Evolutionary conservation across 30 jellyfish, hydroid and myxozoan genomes (phyloP), one percentile per base, ranked within the genome.

Genomic region (Aurelia aurita complex sp. Pacific): DNA sequence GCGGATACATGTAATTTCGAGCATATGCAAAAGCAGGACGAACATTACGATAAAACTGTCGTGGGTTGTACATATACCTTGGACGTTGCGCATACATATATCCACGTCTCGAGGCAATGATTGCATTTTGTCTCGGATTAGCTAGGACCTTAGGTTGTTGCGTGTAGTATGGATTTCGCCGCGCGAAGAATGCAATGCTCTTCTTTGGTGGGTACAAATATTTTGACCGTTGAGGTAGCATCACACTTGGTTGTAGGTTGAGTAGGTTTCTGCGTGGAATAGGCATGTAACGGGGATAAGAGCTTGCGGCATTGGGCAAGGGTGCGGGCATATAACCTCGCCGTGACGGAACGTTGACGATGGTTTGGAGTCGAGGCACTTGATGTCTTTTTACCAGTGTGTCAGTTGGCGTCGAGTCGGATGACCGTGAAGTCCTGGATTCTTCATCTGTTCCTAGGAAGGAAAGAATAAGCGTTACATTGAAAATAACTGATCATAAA

Each of bases 121-220:
- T 64, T 7, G 78, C 50, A 35, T 61, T 77, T n/a, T 67, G 87
- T 61, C 77, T 77, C n/a, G 87, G 77, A 13, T 46, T 19, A n/a
- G 74, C 38, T 18, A 77, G 4, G 50, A 77, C 51, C 10, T 12
- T 77, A 2, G 87, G 87, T 59, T 61, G 78, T 66, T 35, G 54
- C 17, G 68, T 61, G 61, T 29, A 64, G 8, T 62, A 57, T 14
- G 87, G 87, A 36, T 77, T 46, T 29, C 87, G 64, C 65, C 87
- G 64, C 43, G 87, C 78, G 46, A 77, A 77, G 18, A 65, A 59
- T 18, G 78, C 87, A 3, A 77, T 60, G 46, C 43, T 61, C 52
- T 36, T 50, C 67, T 38, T 18, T 14, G 77, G 77, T 15, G 67
- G 10, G n/a, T 11, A 46, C 67, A 77, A 3, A 38, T 57, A 62